Evolutionary conservation across 2,797 vertebrate species (phyloP).

Genomic region (Anomalospiza imberbis): DNA sequence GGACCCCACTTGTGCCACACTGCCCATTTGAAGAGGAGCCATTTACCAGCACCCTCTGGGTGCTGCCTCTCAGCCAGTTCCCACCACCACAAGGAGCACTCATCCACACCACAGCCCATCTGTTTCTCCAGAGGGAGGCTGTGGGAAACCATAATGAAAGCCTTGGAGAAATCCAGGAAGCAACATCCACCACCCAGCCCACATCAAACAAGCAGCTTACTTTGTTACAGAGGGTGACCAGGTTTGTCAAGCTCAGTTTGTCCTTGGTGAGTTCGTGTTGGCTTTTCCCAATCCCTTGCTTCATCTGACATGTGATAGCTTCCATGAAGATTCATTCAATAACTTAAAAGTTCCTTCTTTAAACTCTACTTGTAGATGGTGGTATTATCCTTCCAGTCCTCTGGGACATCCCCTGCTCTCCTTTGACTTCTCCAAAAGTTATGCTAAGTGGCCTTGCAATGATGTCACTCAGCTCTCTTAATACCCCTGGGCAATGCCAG

Average conservation of each 20-base stretch:
- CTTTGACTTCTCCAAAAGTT: background rate
- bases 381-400: background rate
- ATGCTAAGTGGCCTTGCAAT: background rate
- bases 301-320: background rate
- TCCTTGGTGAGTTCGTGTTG: background rate
- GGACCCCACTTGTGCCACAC: accelerated
- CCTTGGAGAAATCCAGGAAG: background rate
- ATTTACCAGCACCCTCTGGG: background rate
- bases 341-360: background rate
- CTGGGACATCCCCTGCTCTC: background rate
- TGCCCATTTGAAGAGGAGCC: background rate
- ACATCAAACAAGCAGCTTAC: background rate
- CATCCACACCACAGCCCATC: background rate
- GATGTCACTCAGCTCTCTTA: background rate
- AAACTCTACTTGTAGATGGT: background rate
- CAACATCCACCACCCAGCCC: too few species aligned
- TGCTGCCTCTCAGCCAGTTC: background rate
- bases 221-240: background rate
- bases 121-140: background rate
- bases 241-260: background rate
- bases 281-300: background rate
- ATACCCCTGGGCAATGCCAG: background rate
- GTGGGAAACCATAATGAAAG: background rate
- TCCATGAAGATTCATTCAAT: background rate
- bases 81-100: background rate